A percentile compares a stretch with the other conserved stretches of the same genome.
phyloP scores from a whole-genome alignment of 2,888 invertebrate genomes.

The Sepioteuthis lessoniana region DNA sequence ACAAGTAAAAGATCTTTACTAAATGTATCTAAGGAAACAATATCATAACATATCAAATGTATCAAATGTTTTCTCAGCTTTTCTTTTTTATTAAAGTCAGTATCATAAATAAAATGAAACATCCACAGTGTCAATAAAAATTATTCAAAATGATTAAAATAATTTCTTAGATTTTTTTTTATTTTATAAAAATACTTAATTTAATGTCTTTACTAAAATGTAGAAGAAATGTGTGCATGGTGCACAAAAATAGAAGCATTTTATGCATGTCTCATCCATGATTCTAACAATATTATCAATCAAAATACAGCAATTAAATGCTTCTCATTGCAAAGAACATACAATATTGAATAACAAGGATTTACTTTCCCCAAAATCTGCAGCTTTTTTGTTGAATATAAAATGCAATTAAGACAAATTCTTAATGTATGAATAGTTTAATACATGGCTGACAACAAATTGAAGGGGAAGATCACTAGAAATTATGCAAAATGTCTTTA shows the following conservation, averaged over 20 bases:
- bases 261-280: slow-evolving; percentile 6
- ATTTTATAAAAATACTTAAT: slow-evolving; percentile 33
- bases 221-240: not conserved
- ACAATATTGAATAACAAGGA: not conserved
- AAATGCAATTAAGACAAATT: too few relatives aligned
- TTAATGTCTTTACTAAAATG: slow-evolving; percentile 14
- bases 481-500: not conserved
- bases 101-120: slow-evolving; percentile 33
- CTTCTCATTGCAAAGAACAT: slow-evolving; percentile 33
- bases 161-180: not conserved
- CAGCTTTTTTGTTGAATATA: slow-evolving; percentile 6
- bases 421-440: slow-evolving; percentile 12
- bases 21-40: slow-evolving; percentile 13
- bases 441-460: not conserved
- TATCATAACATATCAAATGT: slow-evolving; percentile 25
- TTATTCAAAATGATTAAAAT: slow-evolving; percentile 33
- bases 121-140: slow-evolving; percentile 24
- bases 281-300: not conserved
- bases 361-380: not conserved
- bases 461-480: not conserved
- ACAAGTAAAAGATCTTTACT: slow-evolving; percentile 33
- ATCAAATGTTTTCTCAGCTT: slow-evolving; percentile 33
- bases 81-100: slow-evolving; percentile 11
- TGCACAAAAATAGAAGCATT: slow-evolving; percentile 33
- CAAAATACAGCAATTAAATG: slow-evolving; percentile 33